Evolutionary conservation across 2,797 vertebrate genomes (phyloP).

Genomic region (Stomatorhinus walkeri): DNA sequence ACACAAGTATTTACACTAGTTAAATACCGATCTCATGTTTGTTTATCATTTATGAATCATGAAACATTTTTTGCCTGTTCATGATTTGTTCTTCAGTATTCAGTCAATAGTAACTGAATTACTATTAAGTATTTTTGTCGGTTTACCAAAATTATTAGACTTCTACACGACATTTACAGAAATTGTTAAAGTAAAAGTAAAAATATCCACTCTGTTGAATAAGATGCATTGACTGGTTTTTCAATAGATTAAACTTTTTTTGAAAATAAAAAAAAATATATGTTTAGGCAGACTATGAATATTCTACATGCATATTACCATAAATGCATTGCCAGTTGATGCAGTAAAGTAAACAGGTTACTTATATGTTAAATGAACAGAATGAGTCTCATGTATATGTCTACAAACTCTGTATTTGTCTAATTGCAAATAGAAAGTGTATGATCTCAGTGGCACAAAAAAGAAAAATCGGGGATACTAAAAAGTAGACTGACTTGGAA

Average conservation of each 20-base stretch:
- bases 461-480: background rate
- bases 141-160: background rate
- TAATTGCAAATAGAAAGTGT: background rate
- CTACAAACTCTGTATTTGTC: background rate
- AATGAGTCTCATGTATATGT: background rate
- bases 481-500: background rate
- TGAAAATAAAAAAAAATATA: background rate
- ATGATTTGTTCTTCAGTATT: background rate
- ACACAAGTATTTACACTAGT: background rate
- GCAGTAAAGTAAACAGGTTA: background rate
- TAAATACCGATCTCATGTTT: background rate
- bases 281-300: background rate
- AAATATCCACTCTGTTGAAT: background rate
- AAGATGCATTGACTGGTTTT: background rate
- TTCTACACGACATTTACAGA: background rate
- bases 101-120: background rate
- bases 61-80: background rate
- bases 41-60: background rate
- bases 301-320: background rate
- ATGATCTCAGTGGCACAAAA: background rate
- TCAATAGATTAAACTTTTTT: background rate
- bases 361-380: background rate
- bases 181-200: background rate
- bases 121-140: background rate
- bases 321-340: background rate